Evolutionary conservation across 2,113 vertebrate species (phyloP).

Genomic region (Megatriorchis doriae): DNA sequence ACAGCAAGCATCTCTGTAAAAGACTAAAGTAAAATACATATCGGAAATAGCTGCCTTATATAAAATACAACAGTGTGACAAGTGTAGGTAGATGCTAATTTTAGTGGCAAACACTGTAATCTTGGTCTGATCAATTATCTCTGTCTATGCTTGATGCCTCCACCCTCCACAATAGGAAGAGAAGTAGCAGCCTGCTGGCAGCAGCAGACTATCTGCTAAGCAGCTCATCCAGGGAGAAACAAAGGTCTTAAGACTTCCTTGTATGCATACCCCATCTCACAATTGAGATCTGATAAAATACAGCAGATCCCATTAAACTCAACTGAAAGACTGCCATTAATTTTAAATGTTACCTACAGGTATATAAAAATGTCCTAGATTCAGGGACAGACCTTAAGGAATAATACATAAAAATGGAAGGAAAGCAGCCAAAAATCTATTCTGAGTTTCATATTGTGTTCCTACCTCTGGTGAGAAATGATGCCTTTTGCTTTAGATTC

Average conservation of each 20-base stretch:
- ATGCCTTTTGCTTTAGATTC: not conserved
- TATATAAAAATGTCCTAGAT: conserved; percentile 33
- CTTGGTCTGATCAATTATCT: conserved; percentile 14
- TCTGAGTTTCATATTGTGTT: not conserved
- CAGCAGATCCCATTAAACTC: not conserved
- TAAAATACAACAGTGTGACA: not conserved
- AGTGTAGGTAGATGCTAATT: not conserved
- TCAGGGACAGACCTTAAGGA: conserved; percentile 25
- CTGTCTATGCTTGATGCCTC: not conserved
- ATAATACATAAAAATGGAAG: conserved; percentile 27
- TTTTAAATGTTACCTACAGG: conserved; percentile 14
- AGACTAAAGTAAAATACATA: not conserved
- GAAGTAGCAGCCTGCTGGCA: not conserved
- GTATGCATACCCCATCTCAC: not conserved
- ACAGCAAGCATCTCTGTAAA: not conserved
- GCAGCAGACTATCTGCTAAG: not conserved
- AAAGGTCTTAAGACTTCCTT: not conserved
- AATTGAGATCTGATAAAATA: not conserved
- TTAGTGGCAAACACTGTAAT: not conserved
- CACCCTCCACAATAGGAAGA: not conserved
- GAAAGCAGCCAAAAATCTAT: conserved; percentile 3
- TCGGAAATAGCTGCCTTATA: not conserved
- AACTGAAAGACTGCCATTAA: conserved; percentile 16
- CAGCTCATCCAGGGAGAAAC: not conserved
- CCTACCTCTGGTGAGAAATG: not conserved